Percentiles rank a stretch among this genome's conserved stretches.
Evolutionary conservation across 2,113 vertebrate species (phyloP).

Genomic region (Oceanites oceanicus): DNA sequence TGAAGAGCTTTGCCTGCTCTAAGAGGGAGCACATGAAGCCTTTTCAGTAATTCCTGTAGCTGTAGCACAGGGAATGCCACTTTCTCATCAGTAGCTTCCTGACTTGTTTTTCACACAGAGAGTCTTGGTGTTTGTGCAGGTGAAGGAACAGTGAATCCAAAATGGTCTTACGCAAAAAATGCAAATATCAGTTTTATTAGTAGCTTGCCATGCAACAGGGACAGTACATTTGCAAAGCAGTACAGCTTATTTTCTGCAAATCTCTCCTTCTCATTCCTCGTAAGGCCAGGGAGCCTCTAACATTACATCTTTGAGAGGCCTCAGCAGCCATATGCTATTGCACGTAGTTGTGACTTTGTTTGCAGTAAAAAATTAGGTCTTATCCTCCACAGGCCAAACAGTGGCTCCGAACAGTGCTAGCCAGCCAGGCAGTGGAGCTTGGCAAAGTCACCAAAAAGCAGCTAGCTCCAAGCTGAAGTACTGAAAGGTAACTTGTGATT

Average conservation of each 20-base stretch:
- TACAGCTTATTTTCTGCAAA: not conserved
- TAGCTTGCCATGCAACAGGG: not conserved
- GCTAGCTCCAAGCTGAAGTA: not conserved
- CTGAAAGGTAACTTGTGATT: not conserved
- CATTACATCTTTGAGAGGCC: not conserved
- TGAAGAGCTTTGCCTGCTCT: not conserved
- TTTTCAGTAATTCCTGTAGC: not conserved
- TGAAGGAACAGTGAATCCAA: conserved; percentile 31
- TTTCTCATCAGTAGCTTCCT: not conserved
- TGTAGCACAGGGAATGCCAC: rapidly evolving
- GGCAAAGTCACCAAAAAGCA: not conserved
- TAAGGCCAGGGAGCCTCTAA: not conserved
- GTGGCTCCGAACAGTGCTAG: not conserved
- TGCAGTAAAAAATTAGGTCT: not conserved
- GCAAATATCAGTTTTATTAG: conserved; percentile 28
- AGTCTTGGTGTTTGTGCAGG: conserved; percentile 12
- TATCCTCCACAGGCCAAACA: not conserved
- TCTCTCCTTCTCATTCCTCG: not conserved
- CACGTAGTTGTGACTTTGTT: not conserved
- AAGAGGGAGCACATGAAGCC: not conserved
- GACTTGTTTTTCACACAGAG: not conserved
- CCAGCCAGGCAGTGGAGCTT: not conserved
- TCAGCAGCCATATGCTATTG: not conserved
- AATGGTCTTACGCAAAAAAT: conserved; percentile 57
- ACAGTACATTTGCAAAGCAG: not conserved